A percentile compares a stretch with the other conserved stretches of the same genome.
These are phyloP conservation scores for Nesospiza acunhae DNA, from an alignment of 2,113 vertebrate genomes.

Conservation along the genomic window DNA sequence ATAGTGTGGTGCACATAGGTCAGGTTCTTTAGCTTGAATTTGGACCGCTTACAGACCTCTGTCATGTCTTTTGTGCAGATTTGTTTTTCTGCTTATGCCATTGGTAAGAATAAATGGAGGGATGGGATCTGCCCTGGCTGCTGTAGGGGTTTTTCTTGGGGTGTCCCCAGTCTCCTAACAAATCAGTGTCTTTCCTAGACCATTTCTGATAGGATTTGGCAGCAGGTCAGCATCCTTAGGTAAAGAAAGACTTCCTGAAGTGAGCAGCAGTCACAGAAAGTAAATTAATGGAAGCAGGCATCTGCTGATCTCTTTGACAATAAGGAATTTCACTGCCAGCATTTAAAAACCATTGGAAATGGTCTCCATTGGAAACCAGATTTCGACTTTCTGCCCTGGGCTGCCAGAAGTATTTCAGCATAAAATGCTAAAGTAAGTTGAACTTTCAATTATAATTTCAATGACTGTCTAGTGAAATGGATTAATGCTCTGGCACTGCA, in stretches of 20 bases:
- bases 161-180: slow-evolving; percentile 22
- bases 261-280: slow-evolving; percentile 57
- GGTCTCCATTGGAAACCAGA: slow-evolving; percentile 74
- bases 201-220: slow-evolving; percentile 41
- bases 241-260: slow-evolving; percentile 69
- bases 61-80: slow-evolving; percentile 3
- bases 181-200: slow-evolving; percentile 57
- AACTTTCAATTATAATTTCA: slow-evolving; percentile 83
- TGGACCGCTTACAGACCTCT: background rate
- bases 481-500: slow-evolving; percentile 73
- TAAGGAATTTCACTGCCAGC: slow-evolving; percentile 70
- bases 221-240: slow-evolving; percentile 68
- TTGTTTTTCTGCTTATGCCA: slow-evolving; percentile 26
- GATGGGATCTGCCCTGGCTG: background rate
- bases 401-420: slow-evolving; percentile 76
- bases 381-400: slow-evolving; percentile 78
- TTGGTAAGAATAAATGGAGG: slow-evolving; percentile 53
- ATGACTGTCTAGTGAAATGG: slow-evolving; percentile 75
- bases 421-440: slow-evolving; percentile 80
- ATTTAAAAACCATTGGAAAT: slow-evolving; percentile 70
- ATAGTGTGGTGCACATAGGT: background rate
- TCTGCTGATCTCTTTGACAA: slow-evolving; percentile 70
- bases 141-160: slow-evolving; percentile 35
- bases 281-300: slow-evolving; percentile 65
- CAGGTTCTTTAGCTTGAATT: slow-evolving; percentile 26